phyloP scores from a whole-genome alignment of 2,888 invertebrate genomes.

The Lycophotia porphyrea region DNA sequence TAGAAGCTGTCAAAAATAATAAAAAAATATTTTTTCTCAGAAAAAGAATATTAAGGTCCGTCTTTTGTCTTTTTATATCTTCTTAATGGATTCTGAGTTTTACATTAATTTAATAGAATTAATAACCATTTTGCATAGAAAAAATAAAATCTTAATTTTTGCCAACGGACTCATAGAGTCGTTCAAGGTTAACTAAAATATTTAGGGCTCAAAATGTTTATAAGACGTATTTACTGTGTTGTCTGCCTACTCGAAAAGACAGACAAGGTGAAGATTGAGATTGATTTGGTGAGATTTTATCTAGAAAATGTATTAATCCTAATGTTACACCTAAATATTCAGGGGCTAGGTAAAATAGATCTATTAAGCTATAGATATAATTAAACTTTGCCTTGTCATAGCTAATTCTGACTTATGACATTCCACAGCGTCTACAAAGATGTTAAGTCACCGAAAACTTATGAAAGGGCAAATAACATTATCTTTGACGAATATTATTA shows the following conservation, averaged over 20 bases:
- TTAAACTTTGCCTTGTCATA: neutral
- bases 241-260: neutral
- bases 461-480: neutral
- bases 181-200: neutral
- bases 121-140: neutral
- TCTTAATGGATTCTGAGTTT: conserved; percentile 22
- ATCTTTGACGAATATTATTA: neutral
- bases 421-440: neutral
- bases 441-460: neutral
- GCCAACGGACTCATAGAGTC: neutral
- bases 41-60: conserved; percentile 13
- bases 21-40: conserved; percentile 15
- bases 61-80: conserved; percentile 22
- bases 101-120: conserved; percentile 26
- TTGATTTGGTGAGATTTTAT: no score
- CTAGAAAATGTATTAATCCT: neutral
- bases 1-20: conserved; percentile 23
- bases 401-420: neutral
- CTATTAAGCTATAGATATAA: neutral
- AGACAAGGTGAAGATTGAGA: conserved; percentile 8
- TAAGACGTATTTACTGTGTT: neutral
- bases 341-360: neutral
- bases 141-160: conserved; percentile 1
- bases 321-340: neutral
- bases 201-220: neutral